A percentile compares a stretch with the other conserved stretches of the same genome.
phyloP scores from a whole-genome alignment of 2,113 vertebrate genomes.

The Myrmophylax atrothorax region DNA sequence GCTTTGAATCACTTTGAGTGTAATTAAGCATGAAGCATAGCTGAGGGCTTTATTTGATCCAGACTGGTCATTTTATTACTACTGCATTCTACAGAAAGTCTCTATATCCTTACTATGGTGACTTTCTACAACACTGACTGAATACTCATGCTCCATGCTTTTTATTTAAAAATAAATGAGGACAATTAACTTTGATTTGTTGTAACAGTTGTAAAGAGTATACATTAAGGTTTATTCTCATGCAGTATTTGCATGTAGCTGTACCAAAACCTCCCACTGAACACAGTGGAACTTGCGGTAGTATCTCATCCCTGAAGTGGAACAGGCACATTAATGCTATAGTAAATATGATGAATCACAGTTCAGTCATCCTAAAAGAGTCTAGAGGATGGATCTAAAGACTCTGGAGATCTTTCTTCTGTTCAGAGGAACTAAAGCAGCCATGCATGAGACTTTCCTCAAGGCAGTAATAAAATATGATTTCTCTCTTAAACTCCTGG shows the following conservation, averaged over 20 bases:
- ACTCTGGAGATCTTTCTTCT: background rate
- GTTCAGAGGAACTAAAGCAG: background rate
- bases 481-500: background rate
- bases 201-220: background rate
- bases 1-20: slow-evolving; percentile 55
- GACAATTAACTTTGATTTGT: slow-evolving; percentile 30
- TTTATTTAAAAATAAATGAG: slow-evolving; percentile 37
- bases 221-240: background rate
- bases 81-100: background rate
- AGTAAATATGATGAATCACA: slow-evolving; percentile 40
- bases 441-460: background rate
- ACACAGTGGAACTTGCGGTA: background rate
- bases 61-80: slow-evolving; percentile 57
- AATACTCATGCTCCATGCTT: background rate
- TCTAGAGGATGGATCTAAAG: background rate
- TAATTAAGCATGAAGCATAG: slow-evolving; percentile 64
- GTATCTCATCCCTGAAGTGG: slow-evolving; percentile 11
- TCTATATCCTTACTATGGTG: background rate
- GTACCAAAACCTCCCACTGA: background rate
- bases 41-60: slow-evolving; percentile 58
- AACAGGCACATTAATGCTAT: background rate
- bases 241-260: background rate
- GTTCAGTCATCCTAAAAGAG: background rate
- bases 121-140: background rate
- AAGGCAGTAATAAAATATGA: background rate